Conservation (phyloP, 2,888 invertebrate species). For the Sinodicranocentrus sp. region DNA sequence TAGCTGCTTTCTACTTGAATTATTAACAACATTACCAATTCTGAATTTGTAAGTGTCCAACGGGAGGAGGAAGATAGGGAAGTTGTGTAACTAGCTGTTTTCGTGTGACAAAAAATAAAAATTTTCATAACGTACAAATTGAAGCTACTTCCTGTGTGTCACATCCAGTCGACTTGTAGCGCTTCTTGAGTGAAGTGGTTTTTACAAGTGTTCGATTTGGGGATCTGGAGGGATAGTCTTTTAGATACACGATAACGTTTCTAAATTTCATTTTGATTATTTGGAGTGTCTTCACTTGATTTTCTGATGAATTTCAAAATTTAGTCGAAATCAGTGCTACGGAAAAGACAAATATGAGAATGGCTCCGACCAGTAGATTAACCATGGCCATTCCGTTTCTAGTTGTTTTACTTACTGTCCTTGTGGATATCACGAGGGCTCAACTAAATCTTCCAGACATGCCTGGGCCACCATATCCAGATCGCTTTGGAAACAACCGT, state of each 20-base stretch:
- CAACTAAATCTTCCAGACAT: constrained; percentile 57
- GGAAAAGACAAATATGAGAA: neutral
- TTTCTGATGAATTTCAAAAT: neutral
- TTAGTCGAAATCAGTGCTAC: neutral
- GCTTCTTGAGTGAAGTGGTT: constrained; percentile 58
- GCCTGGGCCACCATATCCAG: constrained; percentile 58
- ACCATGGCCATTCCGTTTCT: constrained; percentile 7
- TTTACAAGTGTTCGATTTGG: too few species aligned
- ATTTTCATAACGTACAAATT: constrained; percentile 48
- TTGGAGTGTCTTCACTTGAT: too few species aligned
- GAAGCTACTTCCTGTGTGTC: constrained; percentile 4
- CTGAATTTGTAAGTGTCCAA: constrained; percentile 20
- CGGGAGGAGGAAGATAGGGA: constrained; percentile 25
- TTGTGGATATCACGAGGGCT: constrained; percentile 25
- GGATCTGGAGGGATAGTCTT: too few species aligned
- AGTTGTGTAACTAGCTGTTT: constrained; percentile 41
- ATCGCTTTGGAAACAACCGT: constrained; percentile 49
- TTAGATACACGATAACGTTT: too few species aligned
- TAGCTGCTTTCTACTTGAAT: constrained; percentile 56
- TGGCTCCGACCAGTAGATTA: neutral
- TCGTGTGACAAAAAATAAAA: constrained; percentile 17
- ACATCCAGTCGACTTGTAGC: constrained; percentile 45
- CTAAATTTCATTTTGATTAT: too few species aligned
- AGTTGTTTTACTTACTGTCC: neutral
- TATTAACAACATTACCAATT: constrained; percentile 42